phyloP scores from a whole-genome alignment of 2,797 vertebrate species.

The Rhinogobio ventralis region DNA sequence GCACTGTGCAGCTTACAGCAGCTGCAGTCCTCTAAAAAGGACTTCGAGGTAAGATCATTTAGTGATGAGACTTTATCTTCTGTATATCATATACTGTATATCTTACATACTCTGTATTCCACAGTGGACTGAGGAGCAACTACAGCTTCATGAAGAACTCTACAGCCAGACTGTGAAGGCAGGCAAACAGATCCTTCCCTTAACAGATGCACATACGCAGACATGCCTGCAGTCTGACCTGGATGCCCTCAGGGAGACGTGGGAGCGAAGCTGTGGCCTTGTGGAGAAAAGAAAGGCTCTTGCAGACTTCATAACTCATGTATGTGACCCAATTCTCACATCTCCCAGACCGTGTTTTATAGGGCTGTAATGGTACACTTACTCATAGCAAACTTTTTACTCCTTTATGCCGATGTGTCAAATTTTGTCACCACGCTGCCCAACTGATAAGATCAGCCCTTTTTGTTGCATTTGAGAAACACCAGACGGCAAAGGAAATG shows the following conservation, averaged over 20 bases:
- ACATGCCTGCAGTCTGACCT: constrained; percentile 75
- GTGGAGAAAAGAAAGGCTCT: constrained; percentile 71
- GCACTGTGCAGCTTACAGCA: constrained; percentile 71
- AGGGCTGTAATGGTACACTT: background rate
- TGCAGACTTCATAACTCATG: constrained; percentile 76
- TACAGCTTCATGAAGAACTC: constrained; percentile 72
- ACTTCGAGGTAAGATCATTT: constrained; percentile 78
- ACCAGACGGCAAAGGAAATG: too few species aligned
- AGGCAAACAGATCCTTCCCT: constrained; percentile 72
- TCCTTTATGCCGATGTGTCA: too few species aligned
- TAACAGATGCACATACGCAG: constrained; percentile 61
- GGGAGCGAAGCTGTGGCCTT: constrained; percentile 73
- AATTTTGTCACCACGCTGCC: too few species aligned
- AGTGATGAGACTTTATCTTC: background rate
- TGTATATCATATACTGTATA: background rate
- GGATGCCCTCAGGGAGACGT: constrained; percentile 75
- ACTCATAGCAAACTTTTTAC: too few species aligned
- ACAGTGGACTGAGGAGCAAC: constrained; percentile 77
- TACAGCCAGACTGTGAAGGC: constrained; percentile 75
- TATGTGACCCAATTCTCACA: constrained; percentile 62
- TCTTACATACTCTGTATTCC: constrained; percentile 9
- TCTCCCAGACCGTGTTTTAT: background rate
- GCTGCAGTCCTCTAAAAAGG: constrained; percentile 68
- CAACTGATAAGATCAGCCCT: too few species aligned
- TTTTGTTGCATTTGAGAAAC: too few species aligned